Base-by-base conservation (phyloP, 2,113 vertebrate species). In the Elachura formosa region DNA sequence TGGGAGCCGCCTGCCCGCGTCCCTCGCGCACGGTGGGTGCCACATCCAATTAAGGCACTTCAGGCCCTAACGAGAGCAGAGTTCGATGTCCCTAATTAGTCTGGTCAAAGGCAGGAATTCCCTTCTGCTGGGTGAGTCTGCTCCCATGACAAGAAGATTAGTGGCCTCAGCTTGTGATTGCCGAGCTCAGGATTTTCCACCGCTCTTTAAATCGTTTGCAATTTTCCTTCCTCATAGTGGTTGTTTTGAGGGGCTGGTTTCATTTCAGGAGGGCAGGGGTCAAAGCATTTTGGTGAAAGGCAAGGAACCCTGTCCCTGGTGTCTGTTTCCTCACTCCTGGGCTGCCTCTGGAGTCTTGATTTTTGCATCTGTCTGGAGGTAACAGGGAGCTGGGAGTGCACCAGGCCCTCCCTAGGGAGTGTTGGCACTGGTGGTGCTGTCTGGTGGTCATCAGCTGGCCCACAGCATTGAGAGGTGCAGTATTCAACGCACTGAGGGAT, bases 111-210 rank as follows among this genome's bases (percentile, higher is more conserved):
- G 92, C 96, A 94, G 86, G 85, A 94, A 95, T 91, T 96, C 94
- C 90, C 83, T 89, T 95, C 90, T 94, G 95, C 84, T 0, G 40
- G 68, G 49, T 1, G n/a, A 94, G 87, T 33, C 92, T 97, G 89
- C 91, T 90, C 94, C 84, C 63, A 18, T 88, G 94, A 87, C 93
- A 95, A 74, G 87, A 94, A 90, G 94, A 96, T 96, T 95, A 93
- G 94, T 11, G 33, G 75, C 46, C 81, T 61, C 34, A 3, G 93
- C 82, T 77, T 73, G 64, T 85, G 87, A 61, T 86, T 18, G 5
- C 46, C 2, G 2, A 84, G 52, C 56, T 71, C 7, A 0, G 78
- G 56, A 52, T 49, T 94, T 96, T 94, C 74, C 67, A 26, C 10
- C 77, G 61, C 29, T 2, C 67, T 96, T 95, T 36, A 22, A 87